These are phyloP conservation scores for Chymomyza amoena DNA, from an alignment of 2,888 invertebrate genomes.

Conservation along the genomic window DNA sequence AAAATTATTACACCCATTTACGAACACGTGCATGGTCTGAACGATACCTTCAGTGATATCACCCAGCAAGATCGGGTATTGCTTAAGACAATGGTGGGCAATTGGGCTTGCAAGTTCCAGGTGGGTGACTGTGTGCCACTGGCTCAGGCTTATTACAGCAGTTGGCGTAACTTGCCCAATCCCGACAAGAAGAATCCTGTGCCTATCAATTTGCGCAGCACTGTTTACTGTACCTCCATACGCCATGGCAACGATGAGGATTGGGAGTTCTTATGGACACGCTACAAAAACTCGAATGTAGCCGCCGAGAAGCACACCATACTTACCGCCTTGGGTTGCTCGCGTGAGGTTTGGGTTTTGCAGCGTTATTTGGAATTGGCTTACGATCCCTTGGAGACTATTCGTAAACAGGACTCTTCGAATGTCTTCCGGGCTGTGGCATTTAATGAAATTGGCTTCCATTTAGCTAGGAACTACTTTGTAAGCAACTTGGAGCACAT, in stretches of 20 bases:
- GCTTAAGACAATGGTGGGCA: conserved; percentile 80
- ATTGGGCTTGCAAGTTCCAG: conserved; percentile 83
- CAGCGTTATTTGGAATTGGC: conserved; percentile 83
- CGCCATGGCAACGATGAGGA: conserved; percentile 83
- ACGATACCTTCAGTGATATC: conserved; percentile 77
- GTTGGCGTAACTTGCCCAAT: conserved; percentile 81
- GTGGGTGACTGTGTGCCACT: conserved; percentile 83
- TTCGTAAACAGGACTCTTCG: conserved; percentile 85
- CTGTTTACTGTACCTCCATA: conserved; percentile 87
- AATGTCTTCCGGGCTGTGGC: conserved; percentile 83
- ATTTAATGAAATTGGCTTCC: conserved; percentile 84
- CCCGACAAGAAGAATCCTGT: conserved; percentile 83
- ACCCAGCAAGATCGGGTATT: conserved; percentile 82
- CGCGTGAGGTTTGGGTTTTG: conserved; percentile 78
- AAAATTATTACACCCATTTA: conserved; percentile 84
- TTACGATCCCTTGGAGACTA: conserved; percentile 81
- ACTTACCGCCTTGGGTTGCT: conserved; percentile 84
- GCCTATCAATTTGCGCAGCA: conserved; percentile 84
- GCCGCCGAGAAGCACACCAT: conserved; percentile 84
- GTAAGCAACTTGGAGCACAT: conserved; percentile 83
- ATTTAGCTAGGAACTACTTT: conserved; percentile 86
- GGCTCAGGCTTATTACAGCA: conserved; percentile 81
- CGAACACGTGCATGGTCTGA: conserved; percentile 81
- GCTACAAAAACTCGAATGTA: conserved; percentile 83
- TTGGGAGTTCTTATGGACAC: conserved; percentile 87